These are phyloP conservation scores for Gryon sp. DNA, from an alignment of 1,140 invertebrate genomes.

Conservation along the genomic window DNA sequence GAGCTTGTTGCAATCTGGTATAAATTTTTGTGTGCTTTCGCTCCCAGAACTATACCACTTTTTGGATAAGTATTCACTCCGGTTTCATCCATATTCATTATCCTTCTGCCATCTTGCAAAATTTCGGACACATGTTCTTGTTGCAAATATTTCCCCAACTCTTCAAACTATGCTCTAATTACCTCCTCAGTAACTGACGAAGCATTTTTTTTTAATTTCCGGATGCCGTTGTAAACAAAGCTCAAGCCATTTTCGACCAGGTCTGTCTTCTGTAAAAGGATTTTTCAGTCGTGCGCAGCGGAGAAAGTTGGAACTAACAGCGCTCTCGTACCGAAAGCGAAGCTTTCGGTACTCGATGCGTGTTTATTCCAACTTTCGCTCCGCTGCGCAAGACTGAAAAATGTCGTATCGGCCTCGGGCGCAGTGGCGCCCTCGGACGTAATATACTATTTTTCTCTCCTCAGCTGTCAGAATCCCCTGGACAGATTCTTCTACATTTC, in stretches of 20 bases:
- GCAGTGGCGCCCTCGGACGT: too few species aligned
- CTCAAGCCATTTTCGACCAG: slow-evolving; percentile 71
- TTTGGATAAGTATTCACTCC: background rate
- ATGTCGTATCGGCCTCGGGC: too few species aligned
- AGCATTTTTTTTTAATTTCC: slow-evolving; percentile 61
- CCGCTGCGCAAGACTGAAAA: too few species aligned
- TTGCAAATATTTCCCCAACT: background rate
- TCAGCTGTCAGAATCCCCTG: slow-evolving; percentile 52
- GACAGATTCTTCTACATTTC: slow-evolving; percentile 59
- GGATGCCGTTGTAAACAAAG: slow-evolving; percentile 73
- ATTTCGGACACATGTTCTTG: slow-evolving; percentile 3
- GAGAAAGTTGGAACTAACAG: too few species aligned
- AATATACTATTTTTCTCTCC: too few species aligned
- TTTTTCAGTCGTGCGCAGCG: too few species aligned
- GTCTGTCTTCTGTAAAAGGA: slow-evolving; percentile 65
- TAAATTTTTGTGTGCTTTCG: background rate
- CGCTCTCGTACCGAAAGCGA: too few species aligned
- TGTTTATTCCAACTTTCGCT: too few species aligned
- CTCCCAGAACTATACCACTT: background rate
- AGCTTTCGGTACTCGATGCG: too few species aligned
- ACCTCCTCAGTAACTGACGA: slow-evolving; percentile 63
- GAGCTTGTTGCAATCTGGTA: background rate
- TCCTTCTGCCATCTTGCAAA: background rate
- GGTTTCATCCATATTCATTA: slow-evolving; percentile 65
- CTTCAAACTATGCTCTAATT: slow-evolving; percentile 30